These are phyloP conservation scores for Falco punctatus DNA, from an alignment of 2,113 vertebrate species.

Conservation along the genomic window DNA sequence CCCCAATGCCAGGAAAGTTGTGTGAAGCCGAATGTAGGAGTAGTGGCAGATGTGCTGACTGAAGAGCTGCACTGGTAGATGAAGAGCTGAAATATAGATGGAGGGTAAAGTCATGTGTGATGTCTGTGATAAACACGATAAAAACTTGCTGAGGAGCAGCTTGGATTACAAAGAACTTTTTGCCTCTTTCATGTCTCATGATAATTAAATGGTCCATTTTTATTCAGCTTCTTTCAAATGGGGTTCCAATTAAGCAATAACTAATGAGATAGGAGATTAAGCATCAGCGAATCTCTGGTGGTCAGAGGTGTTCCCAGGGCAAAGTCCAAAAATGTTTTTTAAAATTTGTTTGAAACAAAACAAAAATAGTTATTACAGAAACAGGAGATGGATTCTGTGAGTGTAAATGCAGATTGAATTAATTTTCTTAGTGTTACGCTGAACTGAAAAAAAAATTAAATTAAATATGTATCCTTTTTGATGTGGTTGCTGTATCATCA, in stretches of 20 bases:
- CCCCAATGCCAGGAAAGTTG: background rate
- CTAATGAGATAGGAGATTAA: background rate
- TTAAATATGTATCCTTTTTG: background rate
- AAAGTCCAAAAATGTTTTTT: background rate
- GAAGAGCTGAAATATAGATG: background rate
- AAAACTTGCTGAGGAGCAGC: slow-evolving; percentile 46
- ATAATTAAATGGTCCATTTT: background rate
- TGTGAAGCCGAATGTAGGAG: slow-evolving; percentile 5
- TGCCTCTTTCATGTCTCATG: slow-evolving; percentile 14
- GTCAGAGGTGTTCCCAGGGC: background rate
- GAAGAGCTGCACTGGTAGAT: background rate
- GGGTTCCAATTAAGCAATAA: slow-evolving; percentile 50
- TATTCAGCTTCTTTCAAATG: slow-evolving; percentile 17
- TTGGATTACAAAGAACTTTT: slow-evolving; percentile 4
- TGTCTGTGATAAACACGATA: background rate
- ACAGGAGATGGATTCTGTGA: background rate
- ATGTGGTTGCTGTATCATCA: slow-evolving; percentile 13
- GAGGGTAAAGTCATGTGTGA: background rate
- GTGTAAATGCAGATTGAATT: background rate
- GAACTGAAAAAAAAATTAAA: background rate
- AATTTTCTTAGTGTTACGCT: background rate
- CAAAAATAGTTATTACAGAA: background rate
- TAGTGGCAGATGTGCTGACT: slow-evolving; percentile 22
- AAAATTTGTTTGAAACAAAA: slow-evolving; percentile 16
- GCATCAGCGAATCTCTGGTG: background rate